Conservation (phyloP, 2,113 vertebrate genomes). For the Haemorhous mexicanus region DNA sequence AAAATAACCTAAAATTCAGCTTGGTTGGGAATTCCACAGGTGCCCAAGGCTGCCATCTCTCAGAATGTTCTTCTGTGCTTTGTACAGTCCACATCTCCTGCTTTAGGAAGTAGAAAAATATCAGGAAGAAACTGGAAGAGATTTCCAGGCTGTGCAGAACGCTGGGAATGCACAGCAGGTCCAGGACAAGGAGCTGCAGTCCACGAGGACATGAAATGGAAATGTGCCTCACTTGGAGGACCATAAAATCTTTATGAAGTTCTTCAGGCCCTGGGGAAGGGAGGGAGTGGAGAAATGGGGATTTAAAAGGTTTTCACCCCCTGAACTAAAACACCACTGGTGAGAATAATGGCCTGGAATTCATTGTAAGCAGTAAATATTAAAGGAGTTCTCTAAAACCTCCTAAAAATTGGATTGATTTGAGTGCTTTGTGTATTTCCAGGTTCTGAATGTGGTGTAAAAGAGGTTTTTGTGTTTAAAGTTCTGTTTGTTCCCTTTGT, state of each 20-base stretch:
- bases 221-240: not conserved
- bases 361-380: not conserved
- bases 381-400: not conserved
- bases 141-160: not conserved
- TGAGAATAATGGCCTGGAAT: not conserved
- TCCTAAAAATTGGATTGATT: not conserved
- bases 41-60: not conserved
- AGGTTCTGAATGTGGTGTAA: not conserved
- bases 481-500: not conserved
- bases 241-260: conserved; percentile 42
- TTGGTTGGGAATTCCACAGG: not conserved
- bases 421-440: not conserved
- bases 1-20: not conserved
- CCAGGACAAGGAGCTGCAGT: not conserved
- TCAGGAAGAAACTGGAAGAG: conserved; percentile 1
- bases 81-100: not conserved
- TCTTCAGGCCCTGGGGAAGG: not conserved
- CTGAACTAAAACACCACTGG: not conserved
- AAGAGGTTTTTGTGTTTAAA: not conserved
- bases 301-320: not conserved
- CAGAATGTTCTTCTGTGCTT: not conserved
- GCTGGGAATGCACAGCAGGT: not conserved
- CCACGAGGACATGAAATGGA: not conserved
- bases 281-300: not conserved
- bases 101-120: not conserved